phyloP scores from a whole-genome alignment of 1,140 invertebrate genomes.

The Caenorhabditis briggsae region DNA sequence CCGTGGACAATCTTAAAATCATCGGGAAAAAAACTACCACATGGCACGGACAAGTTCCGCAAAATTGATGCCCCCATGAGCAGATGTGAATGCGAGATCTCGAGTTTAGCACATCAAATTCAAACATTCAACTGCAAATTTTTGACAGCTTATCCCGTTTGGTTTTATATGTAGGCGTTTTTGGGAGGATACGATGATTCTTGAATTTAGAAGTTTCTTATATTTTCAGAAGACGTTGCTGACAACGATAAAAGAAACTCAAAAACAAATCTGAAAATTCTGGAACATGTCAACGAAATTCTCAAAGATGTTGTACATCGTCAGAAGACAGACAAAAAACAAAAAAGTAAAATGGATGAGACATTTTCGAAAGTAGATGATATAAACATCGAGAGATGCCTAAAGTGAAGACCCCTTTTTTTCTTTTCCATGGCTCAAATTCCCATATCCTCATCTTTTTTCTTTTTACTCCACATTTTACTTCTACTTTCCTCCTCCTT shows the following conservation, averaged over 20 bases:
- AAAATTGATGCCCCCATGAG: constrained; percentile 17
- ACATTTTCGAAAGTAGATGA: constrained; percentile 49
- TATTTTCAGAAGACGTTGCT: too few species aligned
- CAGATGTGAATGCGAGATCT: constrained; percentile 46
- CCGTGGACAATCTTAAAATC: background rate
- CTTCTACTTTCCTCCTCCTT: background rate
- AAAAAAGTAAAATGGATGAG: constrained; percentile 35
- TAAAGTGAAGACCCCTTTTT: constrained; percentile 36
- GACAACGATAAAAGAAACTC: too few species aligned
- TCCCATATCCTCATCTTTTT: constrained; percentile 53
- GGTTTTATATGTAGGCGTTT: too few species aligned
- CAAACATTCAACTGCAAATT: constrained; percentile 36
- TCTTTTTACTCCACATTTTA: constrained; percentile 7
- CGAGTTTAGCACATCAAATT: constrained; percentile 35
- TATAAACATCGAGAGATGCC: constrained; percentile 55
- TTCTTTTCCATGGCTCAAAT: constrained; percentile 45
- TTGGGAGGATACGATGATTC: too few species aligned
- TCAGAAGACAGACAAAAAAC: background rate
- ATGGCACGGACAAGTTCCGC: constrained; percentile 18
- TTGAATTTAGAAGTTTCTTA: too few species aligned
- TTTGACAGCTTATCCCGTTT: background rate
- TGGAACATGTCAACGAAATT: too few species aligned
- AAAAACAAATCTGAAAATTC: too few species aligned
- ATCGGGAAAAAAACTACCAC: constrained; percentile 1
- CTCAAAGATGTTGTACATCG: too few species aligned